phyloP scores from a whole-genome alignment of 2,888 invertebrate genomes.

The Ormyrus thymus region DNA sequence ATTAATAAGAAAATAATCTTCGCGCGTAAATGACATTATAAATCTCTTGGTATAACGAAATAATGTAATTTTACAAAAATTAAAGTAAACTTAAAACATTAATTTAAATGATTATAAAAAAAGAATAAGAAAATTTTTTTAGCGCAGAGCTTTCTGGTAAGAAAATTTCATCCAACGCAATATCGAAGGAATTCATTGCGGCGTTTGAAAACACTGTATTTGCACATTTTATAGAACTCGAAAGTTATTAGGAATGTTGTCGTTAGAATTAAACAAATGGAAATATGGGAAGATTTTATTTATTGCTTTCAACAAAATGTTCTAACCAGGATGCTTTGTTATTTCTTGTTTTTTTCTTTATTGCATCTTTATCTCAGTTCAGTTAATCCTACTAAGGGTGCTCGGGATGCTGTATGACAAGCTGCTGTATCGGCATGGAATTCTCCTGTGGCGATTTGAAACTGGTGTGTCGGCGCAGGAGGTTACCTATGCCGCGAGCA shows the following conservation, averaged over 20 bases:
- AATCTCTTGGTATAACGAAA: not conserved
- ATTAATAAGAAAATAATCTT: slow-evolving; percentile 45
- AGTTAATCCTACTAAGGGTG: slow-evolving; percentile 68
- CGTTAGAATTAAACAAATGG: not conserved
- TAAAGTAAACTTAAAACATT: slow-evolving; percentile 29
- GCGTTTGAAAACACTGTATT: too few relatives aligned
- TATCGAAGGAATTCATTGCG: too few relatives aligned
- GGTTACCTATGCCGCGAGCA: slow-evolving; percentile 74
- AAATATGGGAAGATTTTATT: too few relatives aligned
- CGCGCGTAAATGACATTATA: slow-evolving; percentile 33
- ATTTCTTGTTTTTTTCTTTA: not conserved
- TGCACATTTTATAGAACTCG: too few relatives aligned
- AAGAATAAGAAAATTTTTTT: slow-evolving; percentile 19
- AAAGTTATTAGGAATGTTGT: too few relatives aligned
- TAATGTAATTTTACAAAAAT: slow-evolving; percentile 41
- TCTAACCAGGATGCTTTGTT: slow-evolving; percentile 27
- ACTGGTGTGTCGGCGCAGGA: slow-evolving; percentile 75
- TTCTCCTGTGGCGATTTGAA: slow-evolving; percentile 75
- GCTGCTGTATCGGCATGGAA: slow-evolving; percentile 73
- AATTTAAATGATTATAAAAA: slow-evolving; percentile 16
- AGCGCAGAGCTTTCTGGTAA: slow-evolving; percentile 23
- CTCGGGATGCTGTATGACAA: slow-evolving; percentile 75
- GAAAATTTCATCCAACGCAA: slow-evolving; percentile 33
- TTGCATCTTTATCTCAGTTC: slow-evolving; percentile 26
- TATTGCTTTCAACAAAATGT: slow-evolving; percentile 27